Base-by-base conservation (phyloP, 2,113 vertebrate species). In the Engystomops pustulosus region DNA sequence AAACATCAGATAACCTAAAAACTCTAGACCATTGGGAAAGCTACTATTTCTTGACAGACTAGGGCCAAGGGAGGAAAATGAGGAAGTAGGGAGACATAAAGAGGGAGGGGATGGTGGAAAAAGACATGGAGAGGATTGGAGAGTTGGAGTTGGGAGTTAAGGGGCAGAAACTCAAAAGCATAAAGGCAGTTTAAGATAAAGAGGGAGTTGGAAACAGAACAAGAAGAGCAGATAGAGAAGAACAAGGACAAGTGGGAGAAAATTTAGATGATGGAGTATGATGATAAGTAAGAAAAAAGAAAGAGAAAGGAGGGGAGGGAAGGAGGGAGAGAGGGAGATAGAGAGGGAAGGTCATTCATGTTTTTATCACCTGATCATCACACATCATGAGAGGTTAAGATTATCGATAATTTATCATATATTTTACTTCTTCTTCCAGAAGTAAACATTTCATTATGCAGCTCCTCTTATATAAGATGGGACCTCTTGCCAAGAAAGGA, bases 401-500 rank as follows among this genome's bases (percentile, higher is more conserved):
- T 27, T 30, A 62, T 62, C 25, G 30, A 62, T 30, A 27, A 62
- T 62, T 62, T 30, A 30, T 3, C 58, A 62, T 62, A 27, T 30
- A 62, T 62, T 30, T 62, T 62, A n/a, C 14, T 60, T 27, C 12
- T 7, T 15, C 58, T 25, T 25, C 27, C 25, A 51, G 45, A 49
- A 38, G 44, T 67, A 67, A 80, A 68, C 47, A 80, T 80, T 60
- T 80, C 45, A 81, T 25, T 82, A 25, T 45, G 23, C 49, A 3
- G 8, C 32, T 36, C 67, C 32, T 58, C 15, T 44, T 44, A 72
- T 25, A 72, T 20, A 58, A 30, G 72, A 72, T 10, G 11, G 49
- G 10, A 32, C 60, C 15, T 65, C 60, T 36, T 15, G 68, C 68
- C 68, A 82, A 82, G 51, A 71, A 36, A 68, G 27, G 20, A 34